A percentile compares a stretch with the other conserved stretches of the same genome.
phyloP scores from a whole-genome alignment of 2,797 vertebrate species.

The Pseudocheirus occidentalis region DNA sequence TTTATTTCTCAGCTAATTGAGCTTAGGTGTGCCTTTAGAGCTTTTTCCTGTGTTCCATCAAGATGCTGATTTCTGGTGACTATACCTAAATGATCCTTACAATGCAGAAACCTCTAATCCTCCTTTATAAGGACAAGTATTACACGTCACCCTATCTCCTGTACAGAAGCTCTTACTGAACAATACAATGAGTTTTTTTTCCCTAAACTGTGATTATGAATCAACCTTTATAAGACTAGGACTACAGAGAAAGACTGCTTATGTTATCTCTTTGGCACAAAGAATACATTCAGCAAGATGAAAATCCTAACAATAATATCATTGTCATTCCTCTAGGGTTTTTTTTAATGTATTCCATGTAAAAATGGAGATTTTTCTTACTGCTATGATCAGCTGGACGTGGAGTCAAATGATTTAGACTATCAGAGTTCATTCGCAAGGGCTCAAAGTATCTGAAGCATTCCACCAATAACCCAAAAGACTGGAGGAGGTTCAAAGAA shows the following conservation, averaged over 20 bases:
- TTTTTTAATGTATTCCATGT: constrained; percentile 62
- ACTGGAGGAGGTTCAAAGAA: constrained; percentile 34
- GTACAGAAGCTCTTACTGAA: constrained; percentile 65
- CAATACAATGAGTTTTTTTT: constrained; percentile 57
- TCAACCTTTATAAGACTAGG: constrained; percentile 56
- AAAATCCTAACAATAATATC: constrained; percentile 63
- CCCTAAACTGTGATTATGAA: constrained; percentile 67
- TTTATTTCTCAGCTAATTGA: constrained; percentile 74
- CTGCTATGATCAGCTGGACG: constrained; percentile 36
- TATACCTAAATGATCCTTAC: constrained; percentile 68
- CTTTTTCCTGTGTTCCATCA: constrained; percentile 71
- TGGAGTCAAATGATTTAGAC: constrained; percentile 42
- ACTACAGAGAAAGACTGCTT: constrained; percentile 56
- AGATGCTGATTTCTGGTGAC: constrained; percentile 62
- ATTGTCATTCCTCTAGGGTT: constrained; percentile 60
- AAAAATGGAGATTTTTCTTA: constrained; percentile 37
- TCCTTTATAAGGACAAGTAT: constrained; percentile 70
- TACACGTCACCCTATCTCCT: constrained; percentile 70
- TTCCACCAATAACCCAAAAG: constrained; percentile 32
- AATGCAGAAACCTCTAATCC: constrained; percentile 75
- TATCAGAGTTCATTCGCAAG: constrained; percentile 5
- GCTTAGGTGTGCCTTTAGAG: constrained; percentile 65
- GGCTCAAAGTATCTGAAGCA: constrained; percentile 8
- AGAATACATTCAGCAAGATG: constrained; percentile 68
- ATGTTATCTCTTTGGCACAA: constrained; percentile 74